A percentile compares a stretch with the other conserved stretches of the same genome.
Evolutionary conservation across 2,888 invertebrate species (phyloP).

Genomic region (Bedellia somnulentella): DNA sequence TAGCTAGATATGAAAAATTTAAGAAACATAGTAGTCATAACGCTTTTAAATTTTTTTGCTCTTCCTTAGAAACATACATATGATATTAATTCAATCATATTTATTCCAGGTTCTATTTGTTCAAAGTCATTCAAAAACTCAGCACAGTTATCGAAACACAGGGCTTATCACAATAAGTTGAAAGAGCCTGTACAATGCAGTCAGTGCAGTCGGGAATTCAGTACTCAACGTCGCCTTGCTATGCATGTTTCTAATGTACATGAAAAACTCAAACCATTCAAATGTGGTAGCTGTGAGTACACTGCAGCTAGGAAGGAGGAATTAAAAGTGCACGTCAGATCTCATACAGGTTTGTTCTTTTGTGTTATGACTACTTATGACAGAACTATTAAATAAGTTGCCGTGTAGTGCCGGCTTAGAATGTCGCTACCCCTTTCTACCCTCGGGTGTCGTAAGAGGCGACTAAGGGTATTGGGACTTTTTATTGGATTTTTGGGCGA

Average conservation of each 20-base stretch:
- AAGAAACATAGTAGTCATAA: too few species aligned
- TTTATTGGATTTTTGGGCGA: too few species aligned
- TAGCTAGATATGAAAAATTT: too few species aligned
- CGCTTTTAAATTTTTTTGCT: too few species aligned
- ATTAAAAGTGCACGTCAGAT: conserved; percentile 67
- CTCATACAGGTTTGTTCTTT: conserved; percentile 65
- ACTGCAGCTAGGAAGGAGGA: conserved; percentile 66
- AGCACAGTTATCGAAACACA: conserved; percentile 79
- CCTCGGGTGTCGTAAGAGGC: too few species aligned
- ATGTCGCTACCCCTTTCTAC: too few species aligned
- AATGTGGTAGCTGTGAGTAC: conserved; percentile 70
- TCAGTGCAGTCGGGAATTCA: conserved; percentile 62
- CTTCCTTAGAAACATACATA: too few species aligned
- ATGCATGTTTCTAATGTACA: conserved; percentile 66
- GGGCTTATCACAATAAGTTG: conserved; percentile 57
- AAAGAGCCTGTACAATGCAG: conserved; percentile 41
- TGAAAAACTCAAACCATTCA: conserved; percentile 66
- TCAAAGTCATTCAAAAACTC: conserved; percentile 78
- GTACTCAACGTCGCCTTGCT: conserved; percentile 49
- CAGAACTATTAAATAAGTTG: too few species aligned
- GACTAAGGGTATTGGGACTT: too few species aligned
- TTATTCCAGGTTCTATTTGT: conserved; percentile 58
- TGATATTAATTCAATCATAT: too few species aligned
- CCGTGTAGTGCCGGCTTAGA: too few species aligned
- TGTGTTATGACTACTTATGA: too few species aligned